Evolutionary conservation across 2,797 vertebrate genomes (phyloP).

Genomic region (Enteromius argenteus): DNA sequence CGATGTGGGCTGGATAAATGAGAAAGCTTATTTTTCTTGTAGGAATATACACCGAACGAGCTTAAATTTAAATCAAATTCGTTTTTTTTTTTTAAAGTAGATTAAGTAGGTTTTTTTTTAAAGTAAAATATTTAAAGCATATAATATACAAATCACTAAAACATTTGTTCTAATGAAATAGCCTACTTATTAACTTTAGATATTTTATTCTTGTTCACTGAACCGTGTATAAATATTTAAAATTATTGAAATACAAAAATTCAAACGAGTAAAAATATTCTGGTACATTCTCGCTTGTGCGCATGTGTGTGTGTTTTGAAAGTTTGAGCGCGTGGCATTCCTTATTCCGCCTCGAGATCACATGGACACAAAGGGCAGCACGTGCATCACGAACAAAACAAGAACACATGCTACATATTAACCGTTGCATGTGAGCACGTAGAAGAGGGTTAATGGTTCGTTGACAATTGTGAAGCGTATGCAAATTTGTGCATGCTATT

Average conservation of each 20-base stretch:
- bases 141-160: neutral
- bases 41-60: neutral
- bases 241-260: too few relatives aligned
- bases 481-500: neutral
- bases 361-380: slow-evolving; percentile 39
- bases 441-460: slow-evolving; percentile 21
- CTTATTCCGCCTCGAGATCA: slow-evolving; percentile 21
- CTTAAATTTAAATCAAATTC: neutral
- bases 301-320: slow-evolving; percentile 9
- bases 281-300: neutral
- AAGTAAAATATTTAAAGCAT: neutral
- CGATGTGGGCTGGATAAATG: neutral
- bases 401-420: slow-evolving; percentile 52
- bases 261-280: neutral
- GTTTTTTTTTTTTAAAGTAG: neutral
- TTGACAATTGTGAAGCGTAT: slow-evolving; percentile 12
- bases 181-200: too few relatives aligned
- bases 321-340: slow-evolving; percentile 19
- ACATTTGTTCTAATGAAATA: neutral
- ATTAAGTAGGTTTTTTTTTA: neutral
- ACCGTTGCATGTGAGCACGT: slow-evolving; percentile 24
- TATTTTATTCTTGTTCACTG: neutral
- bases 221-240: neutral
- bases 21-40: neutral
- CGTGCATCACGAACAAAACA: slow-evolving; percentile 39